Conservation (phyloP, 2,113 vertebrate species). For the Campylomormyrus numenius region DNA sequence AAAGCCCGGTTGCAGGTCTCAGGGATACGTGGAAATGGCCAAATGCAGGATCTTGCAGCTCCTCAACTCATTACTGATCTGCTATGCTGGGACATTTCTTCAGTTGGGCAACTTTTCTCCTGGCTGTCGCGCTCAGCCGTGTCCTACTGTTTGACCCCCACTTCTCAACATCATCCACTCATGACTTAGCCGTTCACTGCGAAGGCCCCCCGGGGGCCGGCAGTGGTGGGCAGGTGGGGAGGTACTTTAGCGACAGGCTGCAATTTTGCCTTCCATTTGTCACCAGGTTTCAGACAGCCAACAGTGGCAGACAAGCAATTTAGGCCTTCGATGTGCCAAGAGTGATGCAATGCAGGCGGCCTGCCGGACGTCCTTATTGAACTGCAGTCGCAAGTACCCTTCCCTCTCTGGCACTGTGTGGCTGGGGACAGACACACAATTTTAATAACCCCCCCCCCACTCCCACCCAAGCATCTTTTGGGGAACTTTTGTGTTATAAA, state of each 20-base stretch:
- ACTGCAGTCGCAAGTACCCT: conserved; percentile 52
- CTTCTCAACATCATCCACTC: neutral
- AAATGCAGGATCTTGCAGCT: neutral
- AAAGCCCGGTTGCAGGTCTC: neutral
- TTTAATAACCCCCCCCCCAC: conserved; percentile 48
- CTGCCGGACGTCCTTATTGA: conserved; percentile 52
- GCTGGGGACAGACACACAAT: conserved; percentile 39
- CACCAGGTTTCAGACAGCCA: conserved; percentile 37
- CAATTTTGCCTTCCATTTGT: conserved; percentile 37
- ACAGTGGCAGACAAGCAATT: conserved; percentile 30
- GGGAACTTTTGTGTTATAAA: conserved; percentile 29
- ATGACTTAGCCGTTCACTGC: neutral
- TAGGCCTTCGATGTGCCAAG: conserved; percentile 26
- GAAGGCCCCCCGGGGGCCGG: neutral
- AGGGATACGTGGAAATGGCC: neutral
- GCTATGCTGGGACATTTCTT: neutral
- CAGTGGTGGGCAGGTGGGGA: conserved; percentile 26
- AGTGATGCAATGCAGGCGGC: neutral
- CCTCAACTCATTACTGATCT: neutral
- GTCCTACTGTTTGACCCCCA: neutral
- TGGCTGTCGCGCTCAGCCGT: neutral
- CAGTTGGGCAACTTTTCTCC: neutral
- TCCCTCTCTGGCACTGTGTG: conserved; percentile 45
- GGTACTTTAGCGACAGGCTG: conserved; percentile 34
- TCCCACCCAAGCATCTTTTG: conserved; percentile 23